Evolutionary conservation across 2,888 invertebrate species (phyloP).

Genomic region (Leucophenga maculata): DNA sequence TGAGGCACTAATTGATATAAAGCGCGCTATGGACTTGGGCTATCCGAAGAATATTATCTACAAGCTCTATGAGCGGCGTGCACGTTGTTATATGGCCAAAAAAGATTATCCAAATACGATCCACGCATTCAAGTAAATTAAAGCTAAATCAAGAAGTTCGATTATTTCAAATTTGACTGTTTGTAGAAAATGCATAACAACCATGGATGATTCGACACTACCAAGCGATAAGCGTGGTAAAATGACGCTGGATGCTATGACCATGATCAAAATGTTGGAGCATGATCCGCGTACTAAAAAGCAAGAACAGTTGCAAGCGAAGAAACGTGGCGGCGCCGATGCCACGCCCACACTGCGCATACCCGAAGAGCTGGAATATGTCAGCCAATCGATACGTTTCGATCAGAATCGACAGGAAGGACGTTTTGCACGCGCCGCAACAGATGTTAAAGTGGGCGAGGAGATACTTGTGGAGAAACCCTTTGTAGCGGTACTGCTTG

Average conservation of each 20-base stretch:
- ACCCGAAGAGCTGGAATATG: conserved; percentile 65
- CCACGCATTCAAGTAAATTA: conserved; percentile 75
- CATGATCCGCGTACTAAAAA: conserved; percentile 75
- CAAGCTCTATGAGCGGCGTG: conserved; percentile 83
- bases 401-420: conserved; percentile 78
- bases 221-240: conserved; percentile 77
- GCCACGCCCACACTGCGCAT: conserved; percentile 39
- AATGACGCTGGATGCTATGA: conserved; percentile 78
- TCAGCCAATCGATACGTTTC: conserved; percentile 78
- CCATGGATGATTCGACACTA: conserved; percentile 79
- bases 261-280: conserved; percentile 81
- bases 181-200: conserved; percentile 77
- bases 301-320: conserved; percentile 55
- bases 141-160: background rate
- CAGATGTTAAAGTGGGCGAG: conserved; percentile 82
- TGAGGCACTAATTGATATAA: conserved; percentile 81
- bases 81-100: conserved; percentile 80
- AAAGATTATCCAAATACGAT: conserved; percentile 79
- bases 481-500: conserved; percentile 80
- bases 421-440: conserved; percentile 81
- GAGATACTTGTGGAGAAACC: conserved; percentile 82
- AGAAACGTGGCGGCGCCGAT: conserved; percentile 37
- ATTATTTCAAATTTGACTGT: background rate
- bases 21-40: conserved; percentile 76
- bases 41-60: conserved; percentile 83